Base-by-base conservation (phyloP, 2,113 vertebrate species). In the Brachypodius melanocephalos region DNA sequence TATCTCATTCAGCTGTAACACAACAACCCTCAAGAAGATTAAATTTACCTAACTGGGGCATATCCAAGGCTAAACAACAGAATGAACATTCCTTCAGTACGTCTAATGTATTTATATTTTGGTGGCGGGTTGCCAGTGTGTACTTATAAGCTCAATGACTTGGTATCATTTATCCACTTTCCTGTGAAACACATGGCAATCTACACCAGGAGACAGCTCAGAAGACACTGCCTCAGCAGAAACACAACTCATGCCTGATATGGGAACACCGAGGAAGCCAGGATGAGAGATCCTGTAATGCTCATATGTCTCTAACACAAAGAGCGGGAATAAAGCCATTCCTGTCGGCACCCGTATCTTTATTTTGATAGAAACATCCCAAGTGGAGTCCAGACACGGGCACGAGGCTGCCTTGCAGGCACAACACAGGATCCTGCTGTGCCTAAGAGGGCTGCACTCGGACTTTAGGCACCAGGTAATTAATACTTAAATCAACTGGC, bases 401-500 rank as follows among this genome's bases (percentile, higher is more conserved):
- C 38, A 57, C 0, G 1, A 79, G 81, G 40, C 51, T 86, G 57
- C 43, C 43, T 61, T 0, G 0, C 3, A 8, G 59, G 63, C 76
- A 80, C 57, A 89, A 42, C 42, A 52, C 51, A 24, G 75, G 40
- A 32, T 63, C 43, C 58, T 34, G 38, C 58, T 66, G 42, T 2
- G 3, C 58, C 63, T 75, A 80, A 96, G 96, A 97, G 97, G 94
- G 97, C 31, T 29, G 83, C 72, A 76, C 45, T 95, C 85, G 94
- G 96, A 96, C 97, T 97, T 93, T 90, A 93, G 96, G 95, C 25
- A 59, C n/a, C 38, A 97, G 92, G 94, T 98, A 98, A 98, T 98
- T 98, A 98, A 98, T 96, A 97, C 97, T 98, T 98, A 98, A 80
- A 67, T 86, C 67, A 98, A 98, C 97, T 96, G 98, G 90, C 91